These are phyloP conservation scores for Telmatochromis brachygnathus DNA, from an alignment of 2,113 vertebrate species.

Conservation along the genomic window DNA sequence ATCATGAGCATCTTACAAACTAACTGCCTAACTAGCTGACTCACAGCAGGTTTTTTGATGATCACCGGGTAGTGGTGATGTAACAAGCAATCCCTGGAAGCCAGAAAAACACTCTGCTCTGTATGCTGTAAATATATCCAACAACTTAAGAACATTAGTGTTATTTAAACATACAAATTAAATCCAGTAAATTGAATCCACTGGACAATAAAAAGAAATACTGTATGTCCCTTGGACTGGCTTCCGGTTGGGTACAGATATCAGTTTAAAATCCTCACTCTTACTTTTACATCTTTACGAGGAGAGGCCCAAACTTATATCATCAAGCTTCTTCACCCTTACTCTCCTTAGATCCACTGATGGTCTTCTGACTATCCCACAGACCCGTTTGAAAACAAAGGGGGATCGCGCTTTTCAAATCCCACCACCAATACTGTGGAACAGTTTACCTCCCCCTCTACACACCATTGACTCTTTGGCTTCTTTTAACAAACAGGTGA, in stretches of 20 bases:
- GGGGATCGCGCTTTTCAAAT: neutral
- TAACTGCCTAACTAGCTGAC: neutral
- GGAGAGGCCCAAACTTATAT: neutral
- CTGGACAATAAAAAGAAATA: neutral
- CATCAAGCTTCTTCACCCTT: neutral
- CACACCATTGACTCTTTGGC: neutral
- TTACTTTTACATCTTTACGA: neutral
- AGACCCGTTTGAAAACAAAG: accelerated
- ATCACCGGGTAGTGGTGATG: constrained; percentile 6
- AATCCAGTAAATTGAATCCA: neutral
- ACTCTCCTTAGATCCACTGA: neutral
- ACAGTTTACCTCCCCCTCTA: neutral
- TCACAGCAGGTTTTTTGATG: constrained; percentile 7
- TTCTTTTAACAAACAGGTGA: neutral
- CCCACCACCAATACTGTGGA: neutral
- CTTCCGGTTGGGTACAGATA: neutral
- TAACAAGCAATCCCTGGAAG: neutral
- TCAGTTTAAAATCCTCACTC: neutral
- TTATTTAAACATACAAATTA: neutral
- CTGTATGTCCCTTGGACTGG: neutral
- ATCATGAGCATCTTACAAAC: constrained; percentile 6
- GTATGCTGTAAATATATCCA: neutral
- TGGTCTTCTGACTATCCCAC: neutral
- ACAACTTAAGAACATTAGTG: neutral
- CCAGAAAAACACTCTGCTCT: neutral